A percentile compares a stretch with the other conserved stretches of the same genome.
Conservation (phyloP, 2,113 vertebrate species). For the Sinocyclocheilus rhinocerous region DNA sequence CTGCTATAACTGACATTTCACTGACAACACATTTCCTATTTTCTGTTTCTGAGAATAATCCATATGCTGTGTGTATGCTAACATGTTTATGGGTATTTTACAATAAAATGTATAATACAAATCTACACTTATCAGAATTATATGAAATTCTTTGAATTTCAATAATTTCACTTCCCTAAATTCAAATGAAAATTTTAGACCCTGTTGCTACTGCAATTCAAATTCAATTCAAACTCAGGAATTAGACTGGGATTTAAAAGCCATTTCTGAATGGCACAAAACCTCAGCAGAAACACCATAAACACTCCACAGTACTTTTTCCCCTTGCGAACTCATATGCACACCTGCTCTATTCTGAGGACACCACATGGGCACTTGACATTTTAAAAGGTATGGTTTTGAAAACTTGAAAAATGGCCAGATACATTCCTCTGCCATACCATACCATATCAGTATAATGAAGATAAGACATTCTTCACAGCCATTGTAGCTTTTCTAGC, state of each 20-base stretch:
- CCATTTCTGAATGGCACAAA: background rate
- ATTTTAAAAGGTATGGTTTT: conserved; percentile 55
- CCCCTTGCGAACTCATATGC: background rate
- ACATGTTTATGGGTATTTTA: background rate
- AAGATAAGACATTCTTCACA: conserved; percentile 52
- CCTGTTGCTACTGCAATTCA: background rate
- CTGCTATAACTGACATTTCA: no score
- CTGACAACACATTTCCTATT: no score
- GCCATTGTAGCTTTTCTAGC: conserved; percentile 46
- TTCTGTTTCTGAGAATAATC: no score
- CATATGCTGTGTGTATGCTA: no score
- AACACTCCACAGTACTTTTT: background rate
- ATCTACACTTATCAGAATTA: no score
- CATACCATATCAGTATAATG: conserved; percentile 60
- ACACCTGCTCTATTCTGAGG: background rate
- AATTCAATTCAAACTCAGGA: background rate
- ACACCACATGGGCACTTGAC: conserved; percentile 49
- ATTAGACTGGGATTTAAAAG: background rate
- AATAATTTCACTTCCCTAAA: background rate
- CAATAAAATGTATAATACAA: background rate
- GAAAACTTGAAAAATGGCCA: conserved; percentile 26
- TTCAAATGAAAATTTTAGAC: background rate
- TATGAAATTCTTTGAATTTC: background rate
- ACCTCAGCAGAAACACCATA: background rate
- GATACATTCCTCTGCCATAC: background rate